Base-by-base conservation (phyloP, 1,140 invertebrate genomes). In the Orchesella cincta region DNA sequence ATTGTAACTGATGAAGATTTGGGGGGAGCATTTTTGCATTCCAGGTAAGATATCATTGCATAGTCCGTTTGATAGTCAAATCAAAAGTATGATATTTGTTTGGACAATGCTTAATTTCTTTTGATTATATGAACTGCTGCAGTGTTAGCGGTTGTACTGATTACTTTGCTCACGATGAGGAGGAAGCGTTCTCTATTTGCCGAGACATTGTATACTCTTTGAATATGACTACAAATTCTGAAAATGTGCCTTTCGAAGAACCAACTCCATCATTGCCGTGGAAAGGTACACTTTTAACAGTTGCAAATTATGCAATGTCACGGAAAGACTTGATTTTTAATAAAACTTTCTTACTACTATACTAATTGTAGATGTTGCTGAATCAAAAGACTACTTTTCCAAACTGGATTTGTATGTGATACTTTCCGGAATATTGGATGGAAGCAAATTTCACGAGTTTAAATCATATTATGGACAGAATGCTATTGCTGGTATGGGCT, bases 361-460 rank as follows among this genome's bases (percentile, higher is more conserved):
- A 39, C 14, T 76, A 28, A 20, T 64, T 51, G 39, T 54, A 80
- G 82, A 76, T 52, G 62, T 81, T 28, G 62, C 62, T 67, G 73
- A 36, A 31, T 39, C 73, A 5, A 78, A 74, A n/a, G 67, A 78
- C 35, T 75, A 78, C 51, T 78, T 80, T 36, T 51, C 35, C 16
- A 81, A 80, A 51, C n/a, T 26, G 5, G 79, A 81, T 20, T 8
- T 81, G 16, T 83, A 81, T 26, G 72, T 87, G 85, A 81, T 90
- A 1, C 88, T 90, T 73, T 86, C 88, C 20, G 84, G 90, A 51
- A 85, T 92, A 75, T 88, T 91, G 16, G 91, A 92, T 86, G 90
- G 89, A 26, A 91, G 90, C 73, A 79, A 87, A 78, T 92, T 92
- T 83, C 88, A 90, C 83, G 91, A 92, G 82, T 92, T 92, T 81